Evolutionary conservation across 2,797 vertebrate species (phyloP), one percentile per base, ranked within the genome.

Genomic region (Mallotus villosus): DNA sequence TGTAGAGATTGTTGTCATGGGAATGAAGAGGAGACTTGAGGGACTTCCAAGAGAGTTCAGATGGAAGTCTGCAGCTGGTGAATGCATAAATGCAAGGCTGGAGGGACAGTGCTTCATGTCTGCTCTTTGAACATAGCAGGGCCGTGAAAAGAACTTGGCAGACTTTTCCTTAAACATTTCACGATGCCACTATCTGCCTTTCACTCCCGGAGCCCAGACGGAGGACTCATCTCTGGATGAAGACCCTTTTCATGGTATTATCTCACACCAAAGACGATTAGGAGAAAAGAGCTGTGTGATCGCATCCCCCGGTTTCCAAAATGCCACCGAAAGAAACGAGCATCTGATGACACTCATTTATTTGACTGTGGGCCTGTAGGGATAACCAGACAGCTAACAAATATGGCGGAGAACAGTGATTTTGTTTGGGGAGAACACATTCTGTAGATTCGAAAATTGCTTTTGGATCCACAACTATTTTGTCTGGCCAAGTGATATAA

Each of bases 261-360:
- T 86, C 82, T 77, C 64, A 1, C 37, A 22, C 32, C 49, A 75
- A 85, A 85, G 81, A 80, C 82, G 80, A 87, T 85, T 76, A 83
- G 70, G 77, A 80, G 41, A 32, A 27, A 32, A 71, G 67, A 19
- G 71, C 62, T 72, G 72, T 68, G 70, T 66, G 62, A 79, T 81
- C 67, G 67, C 41, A 63, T 67, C 41, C 41, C 63, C 17, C 34
- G 19, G 25, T 81, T 83, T 76, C 79, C 73, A 75, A 84, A 86
- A 85, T 81, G 82, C 78, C 80, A 85, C 69, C 17, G n/a, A 72
- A 71, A 74, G 78, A 82, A 82, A 84, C 32, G 7, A 34, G 69
- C 60, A 75, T 69, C 17, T 63, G 65, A 81, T 72, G 11, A 81
- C 71, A 60, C 81, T 76, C 72, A 68, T 57, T 75, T 57, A 66